Base-by-base conservation (phyloP, 2,888 invertebrate species). In the Rhabditoides inermis region DNA sequence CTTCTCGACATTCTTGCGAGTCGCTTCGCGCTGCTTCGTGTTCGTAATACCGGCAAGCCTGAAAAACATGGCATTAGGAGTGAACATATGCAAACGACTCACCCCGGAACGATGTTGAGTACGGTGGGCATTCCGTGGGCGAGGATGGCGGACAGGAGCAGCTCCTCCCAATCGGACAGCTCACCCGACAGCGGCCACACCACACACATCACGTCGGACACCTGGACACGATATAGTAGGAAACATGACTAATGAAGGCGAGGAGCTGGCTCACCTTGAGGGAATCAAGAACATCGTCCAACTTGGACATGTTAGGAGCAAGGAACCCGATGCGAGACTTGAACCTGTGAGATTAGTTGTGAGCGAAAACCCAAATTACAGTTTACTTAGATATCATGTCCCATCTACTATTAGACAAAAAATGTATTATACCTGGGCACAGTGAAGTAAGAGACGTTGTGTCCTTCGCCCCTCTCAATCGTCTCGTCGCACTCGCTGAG, bases 171-270 rank as follows among this genome's bases (percentile, higher is more conserved):
- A 25, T 60, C 56, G 18, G 58, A 49, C 5, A 70, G 39, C 36
- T 60, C 73, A 3, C 68, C 65, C 48, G 85, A 84, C 61, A 85
- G 83, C 45, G 79, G 77, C 55, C 87, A 82, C 7, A 91, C 77
- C 75, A 89, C 84, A 3, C 94, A 73, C 2, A 88, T 83, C 1
- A 87, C 87, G 75, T 91, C 90, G 25, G 88, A 85, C 5, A 90
- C 84, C 61, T 79, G 74, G 15, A 64, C 49, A n/a, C 39, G 20
- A 35, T 23, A 22, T 23, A n/a, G 10, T 56, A 53, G 32, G 20
- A 55, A 20, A 35, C 41, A 25, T n/a, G 15, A 28, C 20, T 22
- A n/a, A 42, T 23, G 32, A 41, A 27, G 1, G 22, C 28, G 28
- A 28, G n/a, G n/a, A 22, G 28, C 7, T 26, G 26, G 4, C 3